phyloP scores from a whole-genome alignment of 1,140 invertebrate genomes.

The Melitaea cinxia region DNA sequence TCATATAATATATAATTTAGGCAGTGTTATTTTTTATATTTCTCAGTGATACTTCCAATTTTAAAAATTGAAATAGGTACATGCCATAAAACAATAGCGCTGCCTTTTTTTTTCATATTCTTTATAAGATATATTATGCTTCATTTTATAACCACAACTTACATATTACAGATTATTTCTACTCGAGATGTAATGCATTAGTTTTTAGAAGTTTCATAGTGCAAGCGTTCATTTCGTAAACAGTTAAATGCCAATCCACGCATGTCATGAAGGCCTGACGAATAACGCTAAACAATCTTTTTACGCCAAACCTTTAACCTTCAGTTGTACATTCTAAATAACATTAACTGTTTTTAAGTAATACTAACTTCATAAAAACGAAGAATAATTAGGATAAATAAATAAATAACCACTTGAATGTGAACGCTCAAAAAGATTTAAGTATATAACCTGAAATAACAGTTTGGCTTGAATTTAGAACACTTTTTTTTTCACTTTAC shows the following conservation, averaged over 20 bases:
- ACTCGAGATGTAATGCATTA: slow-evolving; percentile 2
- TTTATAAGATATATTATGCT: too few relatives aligned
- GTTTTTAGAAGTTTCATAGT: slow-evolving; percentile 10
- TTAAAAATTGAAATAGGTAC: too few relatives aligned
- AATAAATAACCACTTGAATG: not conserved
- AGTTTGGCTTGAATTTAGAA: too few relatives aligned
- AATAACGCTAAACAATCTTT: slow-evolving; percentile 14
- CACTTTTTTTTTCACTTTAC: too few relatives aligned
- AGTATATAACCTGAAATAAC: too few relatives aligned
- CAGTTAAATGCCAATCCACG: slow-evolving; percentile 7
- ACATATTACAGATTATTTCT: not conserved
- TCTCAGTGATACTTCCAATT: too few relatives aligned
- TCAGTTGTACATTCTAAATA: slow-evolving; percentile 7
- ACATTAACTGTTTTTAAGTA: not conserved
- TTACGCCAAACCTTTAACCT: slow-evolving; percentile 13
- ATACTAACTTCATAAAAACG: slow-evolving; percentile 8
- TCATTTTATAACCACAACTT: not conserved
- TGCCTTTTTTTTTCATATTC: too few relatives aligned
- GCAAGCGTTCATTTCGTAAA: slow-evolving; percentile 9
- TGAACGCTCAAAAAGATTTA: too few relatives aligned
- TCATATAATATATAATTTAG: too few relatives aligned
- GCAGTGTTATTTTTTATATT: too few relatives aligned
- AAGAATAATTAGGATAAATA: not conserved
- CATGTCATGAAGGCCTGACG: slow-evolving; percentile 9
- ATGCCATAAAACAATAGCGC: too few relatives aligned